These are phyloP conservation scores for Leucozona laternaria DNA, from an alignment of 2,888 invertebrate species.

Conservation along the genomic window DNA sequence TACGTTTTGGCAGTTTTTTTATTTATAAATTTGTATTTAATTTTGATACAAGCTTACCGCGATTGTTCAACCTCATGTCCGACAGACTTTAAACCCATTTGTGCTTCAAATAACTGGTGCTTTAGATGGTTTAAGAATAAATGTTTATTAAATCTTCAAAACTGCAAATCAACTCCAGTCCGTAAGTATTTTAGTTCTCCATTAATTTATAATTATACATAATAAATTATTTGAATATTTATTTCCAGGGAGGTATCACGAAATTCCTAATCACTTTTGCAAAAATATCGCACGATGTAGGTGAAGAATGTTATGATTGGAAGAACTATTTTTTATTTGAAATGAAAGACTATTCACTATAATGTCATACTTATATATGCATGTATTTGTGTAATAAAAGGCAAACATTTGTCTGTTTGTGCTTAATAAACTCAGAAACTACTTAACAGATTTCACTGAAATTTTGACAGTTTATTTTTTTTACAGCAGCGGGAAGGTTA, in stretches of 20 bases:
- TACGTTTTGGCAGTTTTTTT: not conserved
- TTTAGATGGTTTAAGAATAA: constrained; percentile 11
- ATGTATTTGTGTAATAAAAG: too few species aligned
- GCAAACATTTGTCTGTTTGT: too few species aligned
- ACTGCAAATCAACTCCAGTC: not conserved
- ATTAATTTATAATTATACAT: not conserved
- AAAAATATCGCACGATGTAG: not conserved
- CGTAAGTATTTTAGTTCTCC: not conserved
- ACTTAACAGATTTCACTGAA: too few species aligned
- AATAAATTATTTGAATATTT: not conserved
- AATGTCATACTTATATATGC: too few species aligned
- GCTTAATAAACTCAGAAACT: too few species aligned
- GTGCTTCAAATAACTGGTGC: constrained; percentile 16
- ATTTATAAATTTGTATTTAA: not conserved
- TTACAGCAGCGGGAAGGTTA: too few species aligned
- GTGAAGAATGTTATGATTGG: not conserved
- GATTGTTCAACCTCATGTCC: not conserved
- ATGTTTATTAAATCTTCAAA: constrained; percentile 9
- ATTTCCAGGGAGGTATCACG: not conserved
- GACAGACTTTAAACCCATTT: constrained; percentile 23
- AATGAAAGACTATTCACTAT: not conserved
- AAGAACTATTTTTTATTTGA: not conserved
- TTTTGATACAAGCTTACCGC: not conserved
- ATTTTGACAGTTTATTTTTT: too few species aligned
- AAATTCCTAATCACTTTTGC: constrained; percentile 6